Conservation (phyloP, 2,113 vertebrate genomes). For the Alethe diademata region DNA sequence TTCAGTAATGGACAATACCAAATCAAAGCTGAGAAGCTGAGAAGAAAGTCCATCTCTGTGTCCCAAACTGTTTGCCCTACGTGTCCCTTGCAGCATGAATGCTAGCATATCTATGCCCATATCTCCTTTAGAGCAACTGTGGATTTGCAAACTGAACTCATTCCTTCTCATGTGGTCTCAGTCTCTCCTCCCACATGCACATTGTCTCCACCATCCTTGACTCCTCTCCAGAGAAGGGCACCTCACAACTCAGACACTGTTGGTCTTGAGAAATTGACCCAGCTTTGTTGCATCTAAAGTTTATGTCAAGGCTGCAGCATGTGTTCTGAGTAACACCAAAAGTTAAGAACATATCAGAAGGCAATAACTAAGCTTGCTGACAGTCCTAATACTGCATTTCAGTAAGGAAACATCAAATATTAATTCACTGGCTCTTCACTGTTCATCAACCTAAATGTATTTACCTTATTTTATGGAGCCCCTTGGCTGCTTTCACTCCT, state of each 20-base stretch:
- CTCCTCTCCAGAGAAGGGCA: not conserved
- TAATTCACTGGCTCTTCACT: not conserved
- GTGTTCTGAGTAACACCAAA: not conserved
- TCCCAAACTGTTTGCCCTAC: not conserved
- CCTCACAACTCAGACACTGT: not conserved
- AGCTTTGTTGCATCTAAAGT: not conserved
- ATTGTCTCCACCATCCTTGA: not conserved
- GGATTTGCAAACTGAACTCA: not conserved
- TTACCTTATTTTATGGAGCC: conserved; percentile 1
- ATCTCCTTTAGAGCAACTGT: not conserved
- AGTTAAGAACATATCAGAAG: not conserved
- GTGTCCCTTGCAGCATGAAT: not conserved
- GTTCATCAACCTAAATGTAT: not conserved
- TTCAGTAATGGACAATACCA: not conserved
- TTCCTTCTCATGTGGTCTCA: not conserved
- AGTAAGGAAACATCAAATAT: not conserved
- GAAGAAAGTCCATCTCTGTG: not conserved
- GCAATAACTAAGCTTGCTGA: not conserved
- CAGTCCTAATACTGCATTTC: not conserved
- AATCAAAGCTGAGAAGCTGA: not conserved
- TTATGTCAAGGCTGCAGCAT: not conserved
- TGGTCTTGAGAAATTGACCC: not conserved
- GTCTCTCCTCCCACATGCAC: not conserved
- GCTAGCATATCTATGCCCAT: not conserved
- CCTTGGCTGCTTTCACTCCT: conserved; percentile 6